These are phyloP conservation scores for Carettochelys insculpta DNA, from an alignment of 2,113 vertebrate genomes.

Conservation along the genomic window DNA sequence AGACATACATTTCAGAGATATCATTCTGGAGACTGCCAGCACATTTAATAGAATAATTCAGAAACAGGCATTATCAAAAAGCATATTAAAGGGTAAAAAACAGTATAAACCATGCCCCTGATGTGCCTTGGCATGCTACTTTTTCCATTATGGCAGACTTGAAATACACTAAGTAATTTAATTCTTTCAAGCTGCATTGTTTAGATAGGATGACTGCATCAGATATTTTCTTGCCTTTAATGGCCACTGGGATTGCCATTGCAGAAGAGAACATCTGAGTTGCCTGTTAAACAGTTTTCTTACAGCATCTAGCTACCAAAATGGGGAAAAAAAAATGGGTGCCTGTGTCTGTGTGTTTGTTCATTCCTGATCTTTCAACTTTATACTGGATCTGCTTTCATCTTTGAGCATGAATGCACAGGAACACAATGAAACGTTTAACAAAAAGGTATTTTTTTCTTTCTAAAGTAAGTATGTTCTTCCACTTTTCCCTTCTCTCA, in stretches of 20 bases:
- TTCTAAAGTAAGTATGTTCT: neutral
- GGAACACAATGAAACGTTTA: neutral
- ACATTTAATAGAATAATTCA: conserved; percentile 10
- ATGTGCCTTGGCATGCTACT: neutral
- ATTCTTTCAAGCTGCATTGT: conserved; percentile 56
- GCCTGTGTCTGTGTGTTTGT: rapidly evolving
- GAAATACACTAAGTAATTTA: conserved; percentile 40
- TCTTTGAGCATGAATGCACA: neutral
- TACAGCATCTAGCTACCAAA: neutral
- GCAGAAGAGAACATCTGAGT: conserved; percentile 39
- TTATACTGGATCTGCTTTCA: neutral
- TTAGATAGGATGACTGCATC: conserved; percentile 43
- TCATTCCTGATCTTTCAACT: neutral
- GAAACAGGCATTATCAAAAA: conserved; percentile 18
- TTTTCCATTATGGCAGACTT: neutral
- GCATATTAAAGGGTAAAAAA: conserved; percentile 18
- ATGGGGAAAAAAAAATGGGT: neutral
- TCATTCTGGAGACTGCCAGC: neutral
- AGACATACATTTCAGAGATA: neutral
- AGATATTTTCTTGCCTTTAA: conserved; percentile 33
- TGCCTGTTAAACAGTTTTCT: conserved; percentile 51
- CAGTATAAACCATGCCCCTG: conserved; percentile 6
- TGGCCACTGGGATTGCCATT: conserved; percentile 13
- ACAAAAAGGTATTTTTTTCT: neutral
- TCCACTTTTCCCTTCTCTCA: neutral